Base-by-base conservation (phyloP, 2,888 invertebrate genomes). In the Chrysolina americana region DNA sequence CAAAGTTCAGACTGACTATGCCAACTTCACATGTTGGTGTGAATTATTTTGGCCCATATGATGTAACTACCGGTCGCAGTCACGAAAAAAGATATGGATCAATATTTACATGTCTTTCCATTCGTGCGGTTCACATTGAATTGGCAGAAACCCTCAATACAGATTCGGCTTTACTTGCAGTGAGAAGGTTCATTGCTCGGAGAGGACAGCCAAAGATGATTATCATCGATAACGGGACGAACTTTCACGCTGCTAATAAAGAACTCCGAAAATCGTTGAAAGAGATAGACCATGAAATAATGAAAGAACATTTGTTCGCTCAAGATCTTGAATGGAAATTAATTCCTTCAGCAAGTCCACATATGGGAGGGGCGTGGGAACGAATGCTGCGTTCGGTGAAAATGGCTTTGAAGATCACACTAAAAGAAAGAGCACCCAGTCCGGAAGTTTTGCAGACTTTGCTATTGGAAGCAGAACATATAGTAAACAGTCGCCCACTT, bases 61-160 rank as follows among this genome's bases (percentile, higher is more conserved):
- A 44, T 44, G 28, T 48, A 15, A 48, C 48, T 5, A 48, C n/a
- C n/a, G 48, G 48, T n/a, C 48, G 48, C 48, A 48, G 48, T 1
- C 48, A n/a, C n/a, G 48, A 48, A 48, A 48, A 48, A 48, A 6
- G n/a, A 48, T 48, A 13, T 48, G 48, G 48, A 6, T 11, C n/a
- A n/a, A 48, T 48, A 48, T 48, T 48, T n/a, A 48, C 48, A 48
- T 48, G 48, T n/a, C n/a, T 48, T 48, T 48, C 48, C 2, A 48
- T 48, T 48, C 13, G 9, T n/a, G 48, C 15, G 15, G 48, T 48
- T 1, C 48, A 48, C n/a, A 48, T 48, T 15, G 48, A 48, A 13
- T 13, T 44, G 44, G 44, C 13, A 44, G 44, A 44, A 44, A 44
- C 44, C 1, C 13, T 44, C 44, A 44, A 44, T 44, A 44, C 44